Evolutionary conservation across 2,113 vertebrate species (phyloP).

Genomic region (Odocoileus virginianus): DNA sequence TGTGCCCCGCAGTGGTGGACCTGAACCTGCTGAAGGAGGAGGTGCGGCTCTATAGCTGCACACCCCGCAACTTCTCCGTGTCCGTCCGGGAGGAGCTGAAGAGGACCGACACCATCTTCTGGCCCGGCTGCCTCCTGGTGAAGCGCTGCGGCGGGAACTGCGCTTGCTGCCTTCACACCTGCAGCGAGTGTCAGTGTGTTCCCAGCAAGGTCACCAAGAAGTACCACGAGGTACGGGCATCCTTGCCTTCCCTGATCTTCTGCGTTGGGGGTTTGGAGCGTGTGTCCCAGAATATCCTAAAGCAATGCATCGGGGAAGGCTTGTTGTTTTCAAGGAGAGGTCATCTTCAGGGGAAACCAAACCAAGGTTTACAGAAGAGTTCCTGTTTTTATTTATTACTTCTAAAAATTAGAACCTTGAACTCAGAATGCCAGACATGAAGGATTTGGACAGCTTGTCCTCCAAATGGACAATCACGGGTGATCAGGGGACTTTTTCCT

Average conservation of each 20-base stretch:
- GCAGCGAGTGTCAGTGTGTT: slow-evolving; percentile 93
- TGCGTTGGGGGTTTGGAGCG: neutral
- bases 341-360: neutral
- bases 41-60: slow-evolving; percentile 94
- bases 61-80: slow-evolving; percentile 95
- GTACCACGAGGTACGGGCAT: slow-evolving; percentile 88
- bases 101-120: slow-evolving; percentile 96
- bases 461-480: neutral
- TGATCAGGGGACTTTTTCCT: neutral
- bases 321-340: neutral
- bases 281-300: neutral
- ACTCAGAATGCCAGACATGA: neutral
- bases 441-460: neutral
- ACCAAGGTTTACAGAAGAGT: neutral
- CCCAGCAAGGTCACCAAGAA: slow-evolving; percentile 93
- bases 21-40: slow-evolving; percentile 95
- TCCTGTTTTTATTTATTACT: neutral
- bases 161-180: slow-evolving; percentile 92
- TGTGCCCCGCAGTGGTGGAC: slow-evolving; percentile 84
- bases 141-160: slow-evolving; percentile 98
- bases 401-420: neutral
- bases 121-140: slow-evolving; percentile 96
- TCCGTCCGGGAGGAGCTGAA: slow-evolving; percentile 94
- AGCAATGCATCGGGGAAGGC: neutral
- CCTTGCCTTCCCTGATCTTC: accelerated